These are phyloP conservation scores for Nothobranchius kuhntae DNA, from an alignment of 2,113 vertebrate species.

Conservation along the genomic window DNA sequence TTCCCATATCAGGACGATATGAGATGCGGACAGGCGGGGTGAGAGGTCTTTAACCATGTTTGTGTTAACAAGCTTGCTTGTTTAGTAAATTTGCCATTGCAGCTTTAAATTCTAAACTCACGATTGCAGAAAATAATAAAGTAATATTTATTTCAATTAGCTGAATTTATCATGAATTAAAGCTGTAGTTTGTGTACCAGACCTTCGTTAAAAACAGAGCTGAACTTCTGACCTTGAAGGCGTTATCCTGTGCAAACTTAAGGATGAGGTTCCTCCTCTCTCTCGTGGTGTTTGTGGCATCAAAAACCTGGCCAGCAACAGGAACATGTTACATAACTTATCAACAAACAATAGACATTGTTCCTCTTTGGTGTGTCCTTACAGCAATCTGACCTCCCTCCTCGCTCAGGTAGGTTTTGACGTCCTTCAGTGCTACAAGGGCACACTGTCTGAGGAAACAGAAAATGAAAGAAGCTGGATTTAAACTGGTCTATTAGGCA, in stretches of 20 bases:
- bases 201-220: too few relatives aligned
- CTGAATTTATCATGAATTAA: too few relatives aligned
- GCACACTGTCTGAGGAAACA: constrained; percentile 85
- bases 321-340: not conserved
- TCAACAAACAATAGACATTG: not conserved
- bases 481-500: too few relatives aligned
- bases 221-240: constrained; percentile 71
- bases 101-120: not conserved
- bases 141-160: too few relatives aligned
- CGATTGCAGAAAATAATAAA: not conserved
- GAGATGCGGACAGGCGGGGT: too few relatives aligned
- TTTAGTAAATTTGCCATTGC: too few relatives aligned
- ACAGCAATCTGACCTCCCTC: constrained; percentile 95
- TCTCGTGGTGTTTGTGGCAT: constrained; percentile 82
- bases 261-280: constrained; percentile 78
- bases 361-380: constrained; percentile 55
- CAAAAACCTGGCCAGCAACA: constrained; percentile 72
- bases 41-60: too few relatives aligned
- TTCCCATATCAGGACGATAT: too few relatives aligned
- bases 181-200: too few relatives aligned
- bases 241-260: constrained; percentile 67
- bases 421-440: constrained; percentile 90
- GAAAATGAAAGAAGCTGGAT: not conserved
- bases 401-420: constrained; percentile 88
- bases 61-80: too few relatives aligned